A percentile compares a stretch with the other conserved stretches of the same genome.
Conservation (phyloP, 2,113 vertebrate genomes). For the Chloroceryle aenea region DNA sequence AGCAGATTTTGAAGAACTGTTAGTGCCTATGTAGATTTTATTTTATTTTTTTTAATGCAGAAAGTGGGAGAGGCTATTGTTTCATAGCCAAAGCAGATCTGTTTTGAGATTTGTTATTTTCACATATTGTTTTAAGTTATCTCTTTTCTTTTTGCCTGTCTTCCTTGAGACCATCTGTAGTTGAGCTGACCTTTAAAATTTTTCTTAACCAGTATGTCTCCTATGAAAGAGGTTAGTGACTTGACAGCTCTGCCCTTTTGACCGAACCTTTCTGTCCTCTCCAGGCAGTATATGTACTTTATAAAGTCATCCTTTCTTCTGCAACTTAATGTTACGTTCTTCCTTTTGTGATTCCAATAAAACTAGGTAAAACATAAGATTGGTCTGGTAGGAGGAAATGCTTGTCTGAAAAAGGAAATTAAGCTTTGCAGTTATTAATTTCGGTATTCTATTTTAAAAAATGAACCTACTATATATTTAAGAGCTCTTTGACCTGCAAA, state of each 20-base stretch:
- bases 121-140: not conserved
- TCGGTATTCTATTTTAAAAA: not conserved
- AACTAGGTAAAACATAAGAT: not conserved
- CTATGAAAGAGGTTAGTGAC: not conserved
- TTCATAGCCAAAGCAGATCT: not conserved
- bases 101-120: not conserved
- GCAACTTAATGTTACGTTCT: not conserved
- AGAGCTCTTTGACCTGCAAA: not conserved
- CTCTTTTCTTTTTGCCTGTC: not conserved
- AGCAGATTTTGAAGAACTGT: not conserved
- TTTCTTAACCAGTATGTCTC: not conserved
- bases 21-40: not conserved
- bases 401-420: not conserved
- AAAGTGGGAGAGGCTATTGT: not conserved
- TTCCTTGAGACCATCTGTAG: not conserved
- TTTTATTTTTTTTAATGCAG: too few relatives aligned
- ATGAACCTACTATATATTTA: not conserved
- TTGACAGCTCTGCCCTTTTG: conserved; percentile 46
- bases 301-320: not conserved
- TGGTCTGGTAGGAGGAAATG: not conserved
- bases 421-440: not conserved
- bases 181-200: conserved; percentile 45
- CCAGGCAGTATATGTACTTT: not conserved
- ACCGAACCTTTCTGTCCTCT: not conserved
- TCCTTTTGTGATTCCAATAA: not conserved